Percentiles rank a stretch among this genome's conserved stretches.
Evolutionary conservation across 2,888 invertebrate genomes (phyloP).

Genomic region (Campaea margaritaria): DNA sequence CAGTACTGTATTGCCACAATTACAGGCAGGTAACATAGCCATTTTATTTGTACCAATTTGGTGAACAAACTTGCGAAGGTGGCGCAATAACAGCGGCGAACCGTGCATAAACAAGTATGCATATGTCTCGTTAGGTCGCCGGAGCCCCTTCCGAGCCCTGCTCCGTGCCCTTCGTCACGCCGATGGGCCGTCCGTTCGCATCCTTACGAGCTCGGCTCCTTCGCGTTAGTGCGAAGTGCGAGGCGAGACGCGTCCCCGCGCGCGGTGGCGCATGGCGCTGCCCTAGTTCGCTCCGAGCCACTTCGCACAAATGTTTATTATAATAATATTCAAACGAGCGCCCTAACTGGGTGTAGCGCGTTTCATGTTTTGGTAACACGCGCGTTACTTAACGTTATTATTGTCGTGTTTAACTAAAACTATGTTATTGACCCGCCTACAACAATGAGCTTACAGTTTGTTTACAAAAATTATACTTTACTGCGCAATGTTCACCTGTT

Average conservation of each 20-base stretch:
- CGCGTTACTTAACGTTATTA: slow-evolving; percentile 2
- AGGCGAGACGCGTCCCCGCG: slow-evolving; percentile 1
- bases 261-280: slow-evolving; percentile 1
- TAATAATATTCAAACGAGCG: slow-evolving; percentile 15
- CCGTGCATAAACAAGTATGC: slow-evolving; percentile 19
- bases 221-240: too few relatives aligned
- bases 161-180: neutral
- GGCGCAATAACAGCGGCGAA: slow-evolving; percentile 10
- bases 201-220: slow-evolving; percentile 17
- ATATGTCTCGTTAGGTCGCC: slow-evolving; percentile 7
- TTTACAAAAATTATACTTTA: neutral
- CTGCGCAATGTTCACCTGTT: neutral
- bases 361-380: slow-evolving; percentile 12
- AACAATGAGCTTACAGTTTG: neutral
- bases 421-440: neutral
- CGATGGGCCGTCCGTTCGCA: slow-evolving; percentile 11
- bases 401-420: slow-evolving; percentile 4
- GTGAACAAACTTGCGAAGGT: slow-evolving; percentile 2
- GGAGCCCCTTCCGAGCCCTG: slow-evolving; percentile 1
- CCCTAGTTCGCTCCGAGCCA: slow-evolving; percentile 3
- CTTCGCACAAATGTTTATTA: slow-evolving; percentile 20
- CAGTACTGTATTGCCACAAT: too few relatives aligned
- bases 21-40: too few relatives aligned
- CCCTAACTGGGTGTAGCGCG: slow-evolving; percentile 3
- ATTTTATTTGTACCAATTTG: slow-evolving; percentile 6